Evolutionary conservation across 2,113 vertebrate species (phyloP).

Genomic region (Glareola pratincola): DNA sequence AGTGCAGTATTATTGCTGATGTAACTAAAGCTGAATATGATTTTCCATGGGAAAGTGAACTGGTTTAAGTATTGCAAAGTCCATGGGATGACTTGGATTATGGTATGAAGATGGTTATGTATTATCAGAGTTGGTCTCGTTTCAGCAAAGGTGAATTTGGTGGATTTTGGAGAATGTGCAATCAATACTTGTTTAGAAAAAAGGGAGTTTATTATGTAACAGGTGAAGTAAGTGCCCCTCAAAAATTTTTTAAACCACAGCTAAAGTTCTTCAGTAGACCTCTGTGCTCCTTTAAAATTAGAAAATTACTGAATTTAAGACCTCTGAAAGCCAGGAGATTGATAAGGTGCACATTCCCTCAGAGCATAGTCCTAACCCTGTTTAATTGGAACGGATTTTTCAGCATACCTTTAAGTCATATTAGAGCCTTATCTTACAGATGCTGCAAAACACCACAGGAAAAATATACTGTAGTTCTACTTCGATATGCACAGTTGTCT

Average conservation of each 20-base stretch:
- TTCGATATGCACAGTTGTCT: not conserved
- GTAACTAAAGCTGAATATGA: not conserved
- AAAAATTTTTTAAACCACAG: not conserved
- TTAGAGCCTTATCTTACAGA: not conserved
- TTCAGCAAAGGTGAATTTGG: not conserved
- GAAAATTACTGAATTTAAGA: not conserved
- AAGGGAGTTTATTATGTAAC: not conserved
- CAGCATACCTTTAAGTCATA: not conserved
- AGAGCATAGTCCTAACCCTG: not conserved
- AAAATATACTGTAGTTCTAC: not conserved
- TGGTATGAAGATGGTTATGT: not conserved
- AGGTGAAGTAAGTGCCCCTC: not conserved
- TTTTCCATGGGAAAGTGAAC: not conserved
- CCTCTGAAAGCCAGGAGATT: not conserved
- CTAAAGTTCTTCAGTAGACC: not conserved
- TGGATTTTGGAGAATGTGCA: not conserved
- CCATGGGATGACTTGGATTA: not conserved
- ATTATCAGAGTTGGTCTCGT: not conserved
- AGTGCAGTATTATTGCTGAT: not conserved
- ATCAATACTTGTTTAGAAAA: not conserved
- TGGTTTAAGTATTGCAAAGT: not conserved
- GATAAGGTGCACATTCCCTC: not conserved
- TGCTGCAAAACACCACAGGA: not conserved
- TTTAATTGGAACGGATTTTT: not conserved
- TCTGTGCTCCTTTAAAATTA: not conserved